These are phyloP conservation scores for Epinotia demarniana DNA, from an alignment of 2,888 invertebrate species.

Conservation along the genomic window DNA sequence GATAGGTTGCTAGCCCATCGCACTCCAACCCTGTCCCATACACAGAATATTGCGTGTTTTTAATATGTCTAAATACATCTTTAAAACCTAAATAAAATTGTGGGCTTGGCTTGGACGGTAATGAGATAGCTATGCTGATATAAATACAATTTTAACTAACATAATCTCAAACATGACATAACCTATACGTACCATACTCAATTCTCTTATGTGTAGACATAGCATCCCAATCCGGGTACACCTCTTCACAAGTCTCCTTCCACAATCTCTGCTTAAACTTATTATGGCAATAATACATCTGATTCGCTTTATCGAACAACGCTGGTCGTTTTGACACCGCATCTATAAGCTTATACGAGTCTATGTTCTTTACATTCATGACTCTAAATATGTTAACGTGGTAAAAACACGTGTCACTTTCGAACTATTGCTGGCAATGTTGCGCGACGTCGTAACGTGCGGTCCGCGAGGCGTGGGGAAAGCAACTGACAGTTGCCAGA, in stretches of 20 bases:
- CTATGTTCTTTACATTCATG: slow-evolving; percentile 55
- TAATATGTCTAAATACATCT: no score
- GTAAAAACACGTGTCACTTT: background rate
- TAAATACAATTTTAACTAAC: no score
- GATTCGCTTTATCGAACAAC: slow-evolving; percentile 61
- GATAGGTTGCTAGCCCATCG: no score
- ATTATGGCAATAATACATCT: slow-evolving; percentile 58
- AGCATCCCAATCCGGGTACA: slow-evolving; percentile 59
- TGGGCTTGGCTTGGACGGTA: no score
- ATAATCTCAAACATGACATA: no score
- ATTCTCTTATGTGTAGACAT: slow-evolving; percentile 59
- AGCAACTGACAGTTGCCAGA: slow-evolving; percentile 25
- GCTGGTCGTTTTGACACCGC: slow-evolving; percentile 61
- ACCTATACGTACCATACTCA: slow-evolving; percentile 56
- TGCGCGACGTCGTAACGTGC: slow-evolving; percentile 39
- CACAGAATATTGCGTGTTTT: no score
- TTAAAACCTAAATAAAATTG: no score
- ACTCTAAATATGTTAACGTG: background rate
- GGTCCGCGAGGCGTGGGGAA: slow-evolving; percentile 4
- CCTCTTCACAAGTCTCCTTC: slow-evolving; percentile 62
- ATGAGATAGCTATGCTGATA: no score
- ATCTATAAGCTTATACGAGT: slow-evolving; percentile 59
- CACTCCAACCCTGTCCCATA: no score
- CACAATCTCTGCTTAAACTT: slow-evolving; percentile 61
- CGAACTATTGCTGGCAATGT: slow-evolving; percentile 14